Evolutionary conservation across 2,113 vertebrate species (phyloP).

Genomic region (Paralichthys olivaceus): DNA sequence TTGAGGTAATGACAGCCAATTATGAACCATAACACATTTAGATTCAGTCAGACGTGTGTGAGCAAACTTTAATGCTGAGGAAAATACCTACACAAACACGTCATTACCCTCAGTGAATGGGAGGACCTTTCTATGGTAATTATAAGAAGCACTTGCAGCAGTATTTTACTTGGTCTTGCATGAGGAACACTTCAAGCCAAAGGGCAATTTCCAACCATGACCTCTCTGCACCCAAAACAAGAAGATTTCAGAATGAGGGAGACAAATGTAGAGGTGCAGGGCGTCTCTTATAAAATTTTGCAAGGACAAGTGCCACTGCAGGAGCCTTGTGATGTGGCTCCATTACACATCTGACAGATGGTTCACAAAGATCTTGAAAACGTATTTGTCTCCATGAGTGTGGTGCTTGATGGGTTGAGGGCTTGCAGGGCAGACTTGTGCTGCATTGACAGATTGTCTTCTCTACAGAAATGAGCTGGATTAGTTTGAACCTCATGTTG

Average conservation of each 20-base stretch:
- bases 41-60: background rate
- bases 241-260: background rate
- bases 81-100: background rate
- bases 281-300: too few species aligned
- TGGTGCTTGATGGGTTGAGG: background rate
- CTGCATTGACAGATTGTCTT: too few species aligned
- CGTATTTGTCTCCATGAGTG: too few species aligned
- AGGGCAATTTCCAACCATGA: background rate
- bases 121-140: background rate
- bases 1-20: too few species aligned
- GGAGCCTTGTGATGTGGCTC: background rate
- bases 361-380: background rate
- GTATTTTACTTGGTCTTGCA: too few species aligned
- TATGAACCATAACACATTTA: background rate
- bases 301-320: too few species aligned
- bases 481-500: too few species aligned
- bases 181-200: background rate
- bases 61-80: background rate
- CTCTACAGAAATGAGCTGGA: too few species aligned
- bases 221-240: too few species aligned
- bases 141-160: slow-evolving; percentile 5
- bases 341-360: background rate
- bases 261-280: background rate
- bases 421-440: too few species aligned
- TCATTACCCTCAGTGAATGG: background rate